Conservation (phyloP, 2,888 invertebrate species). For the Leptopilina drosophilae region DNA sequence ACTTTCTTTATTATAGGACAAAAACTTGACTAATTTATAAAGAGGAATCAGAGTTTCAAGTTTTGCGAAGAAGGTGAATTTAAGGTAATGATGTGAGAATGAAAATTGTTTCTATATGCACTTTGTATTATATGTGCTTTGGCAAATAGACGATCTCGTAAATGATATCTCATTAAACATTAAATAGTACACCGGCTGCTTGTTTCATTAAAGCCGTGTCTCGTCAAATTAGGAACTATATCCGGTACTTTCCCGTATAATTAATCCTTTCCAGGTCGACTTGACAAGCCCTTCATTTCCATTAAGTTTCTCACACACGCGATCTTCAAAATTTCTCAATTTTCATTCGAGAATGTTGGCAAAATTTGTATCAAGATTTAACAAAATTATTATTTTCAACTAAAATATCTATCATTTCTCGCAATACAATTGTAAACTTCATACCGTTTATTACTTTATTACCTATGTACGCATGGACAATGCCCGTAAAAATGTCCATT, state of each 20-base stretch:
- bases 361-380: too few relatives aligned
- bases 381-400: too few relatives aligned
- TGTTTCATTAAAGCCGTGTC: not conserved
- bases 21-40: too few relatives aligned
- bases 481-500: too few relatives aligned
- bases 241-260: not conserved
- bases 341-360: too few relatives aligned
- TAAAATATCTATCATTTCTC: too few relatives aligned
- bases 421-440: too few relatives aligned
- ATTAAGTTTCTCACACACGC: not conserved
- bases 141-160: not conserved
- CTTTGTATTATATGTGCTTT: not conserved
- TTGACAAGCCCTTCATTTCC: not conserved
- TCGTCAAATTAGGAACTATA: constrained; percentile 4
- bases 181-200: not conserved
- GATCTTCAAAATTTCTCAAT: too few relatives aligned
- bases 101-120: not conserved
- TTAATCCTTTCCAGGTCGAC: constrained; percentile 2
- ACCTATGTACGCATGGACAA: too few relatives aligned
- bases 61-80: not conserved
- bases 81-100: not conserved
- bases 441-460: too few relatives aligned
- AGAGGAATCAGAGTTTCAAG: too few relatives aligned
- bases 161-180: constrained; percentile 16
- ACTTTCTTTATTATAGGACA: too few relatives aligned